Base-by-base conservation (phyloP, 2,888 invertebrate species). In the Pilophorus perplexus region DNA sequence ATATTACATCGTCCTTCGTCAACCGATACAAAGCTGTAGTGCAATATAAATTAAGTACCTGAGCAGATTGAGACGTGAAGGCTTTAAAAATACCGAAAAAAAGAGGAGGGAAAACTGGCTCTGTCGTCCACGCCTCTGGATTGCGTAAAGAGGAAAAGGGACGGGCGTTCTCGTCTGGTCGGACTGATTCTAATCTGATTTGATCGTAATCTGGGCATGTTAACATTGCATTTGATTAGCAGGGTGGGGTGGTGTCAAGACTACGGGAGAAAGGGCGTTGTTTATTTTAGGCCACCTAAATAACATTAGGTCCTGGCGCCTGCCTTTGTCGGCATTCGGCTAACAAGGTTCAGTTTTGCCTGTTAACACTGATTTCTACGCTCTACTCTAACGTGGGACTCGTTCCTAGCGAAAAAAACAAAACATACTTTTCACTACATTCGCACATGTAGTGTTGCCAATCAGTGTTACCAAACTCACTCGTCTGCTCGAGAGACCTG, bases 171-270 rank as follows among this genome's bases (percentile, higher is more conserved):
- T 33, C 14, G 12, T 55, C 55, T 22, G 38, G 22, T 55, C 16
- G 20, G 38, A 38, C 38, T 55, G 44, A 44, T 44, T n/a, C n/a
- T n/a, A n/a, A n/a, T n/a, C n/a, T n/a, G n/a, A n/a, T n/a, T n/a
- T 44, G 52, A 52, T 52, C 28, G 52, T 52, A 52, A 38, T 55
- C 38, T 38, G 37, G 18, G 37, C 55, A 38, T 55, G 55, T 55
- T 55, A 38, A 27, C 38, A 14, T 52, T 52, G 52, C 52, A 55
- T 55, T 55, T 55, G 55, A 55, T 55, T 55, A 55, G 22, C 55
- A 18, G 38, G 28, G 18, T 25, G 14, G 6, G 52, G 25, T 20
- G 38, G 38, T 38, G 55, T 38, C 55, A 38, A 37, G 54, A 33
- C 33, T 37, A n/a, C n/a, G n/a, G 38, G 38, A 14, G 55, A n/a